Evolutionary conservation across 2,888 invertebrate species (phyloP).

Genomic region (Belgica antarctica): DNA sequence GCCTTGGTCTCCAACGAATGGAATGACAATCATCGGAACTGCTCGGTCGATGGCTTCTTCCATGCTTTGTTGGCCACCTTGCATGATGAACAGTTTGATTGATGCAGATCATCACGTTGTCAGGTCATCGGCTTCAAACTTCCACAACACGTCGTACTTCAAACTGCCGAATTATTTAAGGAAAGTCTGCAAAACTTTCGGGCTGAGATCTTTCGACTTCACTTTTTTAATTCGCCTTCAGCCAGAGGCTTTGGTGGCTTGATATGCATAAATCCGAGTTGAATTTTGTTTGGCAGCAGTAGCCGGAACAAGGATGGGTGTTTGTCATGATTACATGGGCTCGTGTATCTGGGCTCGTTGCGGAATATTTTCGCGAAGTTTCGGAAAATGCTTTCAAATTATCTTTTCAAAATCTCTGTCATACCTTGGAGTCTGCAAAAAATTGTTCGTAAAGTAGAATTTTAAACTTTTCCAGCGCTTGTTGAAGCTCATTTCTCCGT

Average conservation of each 20-base stretch:
- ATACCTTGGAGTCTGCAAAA: background rate
- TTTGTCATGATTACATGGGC: constrained; percentile 28
- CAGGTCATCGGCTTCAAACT: constrained; percentile 51
- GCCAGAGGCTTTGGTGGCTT: constrained; percentile 21
- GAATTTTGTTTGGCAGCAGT: constrained; percentile 33
- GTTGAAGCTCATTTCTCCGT: constrained; percentile 53
- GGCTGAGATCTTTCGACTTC: constrained; percentile 48
- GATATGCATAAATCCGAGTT: constrained; percentile 36
- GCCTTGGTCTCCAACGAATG: constrained; percentile 53
- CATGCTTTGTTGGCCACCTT: constrained; percentile 40
- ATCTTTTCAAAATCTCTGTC: background rate
- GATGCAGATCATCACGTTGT: constrained; percentile 51
- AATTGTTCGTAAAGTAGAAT: constrained; percentile 33
- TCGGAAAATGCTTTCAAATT: constrained; percentile 12
- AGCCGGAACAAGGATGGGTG: constrained; percentile 30
- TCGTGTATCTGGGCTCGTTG: background rate
- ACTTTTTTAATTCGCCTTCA: constrained; percentile 29
- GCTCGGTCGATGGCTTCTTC: constrained; percentile 41
- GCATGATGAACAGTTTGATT: constrained; percentile 23
- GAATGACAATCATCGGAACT: constrained; percentile 32
- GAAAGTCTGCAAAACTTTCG: constrained; percentile 49
- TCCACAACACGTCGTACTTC: constrained; percentile 53
- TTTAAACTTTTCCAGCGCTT: constrained; percentile 48
- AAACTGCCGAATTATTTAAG: constrained; percentile 50
- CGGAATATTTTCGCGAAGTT: background rate